A percentile compares a stretch with the other conserved stretches of the same genome.
These are phyloP conservation scores for Octonoba sinensis DNA, from an alignment of 2,888 invertebrate genomes.

Conservation along the genomic window DNA sequence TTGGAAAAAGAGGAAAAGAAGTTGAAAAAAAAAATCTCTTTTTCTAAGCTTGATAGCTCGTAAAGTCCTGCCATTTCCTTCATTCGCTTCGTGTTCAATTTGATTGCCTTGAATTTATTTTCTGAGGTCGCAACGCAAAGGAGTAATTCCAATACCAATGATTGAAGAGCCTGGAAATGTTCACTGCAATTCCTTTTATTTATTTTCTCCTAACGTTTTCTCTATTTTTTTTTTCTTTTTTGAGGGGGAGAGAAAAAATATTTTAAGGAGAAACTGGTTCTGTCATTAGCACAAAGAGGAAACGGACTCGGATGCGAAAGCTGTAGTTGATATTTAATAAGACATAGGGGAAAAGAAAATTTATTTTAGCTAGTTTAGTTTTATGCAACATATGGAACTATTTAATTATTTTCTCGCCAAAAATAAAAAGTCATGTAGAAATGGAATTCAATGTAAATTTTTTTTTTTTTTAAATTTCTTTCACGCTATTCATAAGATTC, in stretches of 20 bases:
- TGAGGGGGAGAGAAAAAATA: not conserved
- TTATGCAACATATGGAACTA: too few species aligned
- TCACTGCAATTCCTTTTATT: slow-evolving; percentile 45
- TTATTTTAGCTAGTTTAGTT: too few species aligned
- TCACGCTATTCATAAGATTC: too few species aligned
- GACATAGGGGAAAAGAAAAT: too few species aligned
- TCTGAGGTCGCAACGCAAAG: slow-evolving; percentile 40
- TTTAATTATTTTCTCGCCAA: too few species aligned
- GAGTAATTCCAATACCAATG: slow-evolving; percentile 59
- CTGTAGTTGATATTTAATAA: too few species aligned
- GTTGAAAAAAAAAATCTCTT: slow-evolving; percentile 18
- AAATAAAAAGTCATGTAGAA: too few species aligned
- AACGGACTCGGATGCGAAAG: slow-evolving; percentile 1
- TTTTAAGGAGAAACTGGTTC: slow-evolving; percentile 38
- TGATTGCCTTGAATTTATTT: slow-evolving; percentile 61
- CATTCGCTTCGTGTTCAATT: slow-evolving; percentile 54
- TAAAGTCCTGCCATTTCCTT: slow-evolving; percentile 53
- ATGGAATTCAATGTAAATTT: too few species aligned
- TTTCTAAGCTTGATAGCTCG: slow-evolving; percentile 55
- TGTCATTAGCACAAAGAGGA: slow-evolving; percentile 43
- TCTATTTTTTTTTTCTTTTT: slow-evolving; percentile 7
- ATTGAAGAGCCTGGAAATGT: slow-evolving; percentile 44
- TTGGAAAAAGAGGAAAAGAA: slow-evolving; percentile 14
- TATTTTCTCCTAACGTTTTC: slow-evolving; percentile 21
- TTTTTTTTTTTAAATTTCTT: too few species aligned